phyloP scores from a whole-genome alignment of 2,113 vertebrate species.

The Lophochroa leadbeateri region DNA sequence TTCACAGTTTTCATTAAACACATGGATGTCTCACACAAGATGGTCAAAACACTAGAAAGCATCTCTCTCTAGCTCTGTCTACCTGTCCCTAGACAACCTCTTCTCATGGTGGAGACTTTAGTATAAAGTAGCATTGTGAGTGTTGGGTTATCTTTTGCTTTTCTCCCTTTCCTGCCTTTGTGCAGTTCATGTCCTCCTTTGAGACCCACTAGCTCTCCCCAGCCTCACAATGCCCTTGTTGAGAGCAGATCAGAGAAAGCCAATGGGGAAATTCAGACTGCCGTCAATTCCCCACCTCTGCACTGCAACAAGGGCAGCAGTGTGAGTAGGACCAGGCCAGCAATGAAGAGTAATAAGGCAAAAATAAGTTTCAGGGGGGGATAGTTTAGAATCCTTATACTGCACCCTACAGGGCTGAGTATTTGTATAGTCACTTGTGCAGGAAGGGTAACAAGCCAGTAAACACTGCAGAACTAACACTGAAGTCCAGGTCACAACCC shows the following conservation, averaged over 20 bases:
- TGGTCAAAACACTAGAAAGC: background rate
- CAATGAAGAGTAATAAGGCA: background rate
- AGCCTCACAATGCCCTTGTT: background rate
- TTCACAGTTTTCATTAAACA: background rate
- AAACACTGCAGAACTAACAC: background rate
- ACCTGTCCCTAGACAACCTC: background rate
- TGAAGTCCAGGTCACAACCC: background rate
- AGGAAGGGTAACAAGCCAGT: background rate
- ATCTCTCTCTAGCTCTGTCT: background rate
- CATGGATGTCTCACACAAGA: background rate
- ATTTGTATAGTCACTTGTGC: background rate
- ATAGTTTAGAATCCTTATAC: background rate
- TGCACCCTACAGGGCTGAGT: background rate
- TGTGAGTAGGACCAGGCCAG: background rate
- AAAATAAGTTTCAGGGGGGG: background rate
- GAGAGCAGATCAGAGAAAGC: background rate
- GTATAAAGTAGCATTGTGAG: background rate
- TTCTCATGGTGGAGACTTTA: background rate
- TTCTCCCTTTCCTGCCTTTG: background rate
- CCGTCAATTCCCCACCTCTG: background rate
- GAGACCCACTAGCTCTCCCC: background rate
- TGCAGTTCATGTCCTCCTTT: background rate
- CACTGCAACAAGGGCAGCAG: background rate
- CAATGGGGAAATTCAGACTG: background rate
- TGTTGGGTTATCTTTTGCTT: background rate